Base-by-base conservation (phyloP, 2,113 vertebrate genomes). In the Macrotus californicus region DNA sequence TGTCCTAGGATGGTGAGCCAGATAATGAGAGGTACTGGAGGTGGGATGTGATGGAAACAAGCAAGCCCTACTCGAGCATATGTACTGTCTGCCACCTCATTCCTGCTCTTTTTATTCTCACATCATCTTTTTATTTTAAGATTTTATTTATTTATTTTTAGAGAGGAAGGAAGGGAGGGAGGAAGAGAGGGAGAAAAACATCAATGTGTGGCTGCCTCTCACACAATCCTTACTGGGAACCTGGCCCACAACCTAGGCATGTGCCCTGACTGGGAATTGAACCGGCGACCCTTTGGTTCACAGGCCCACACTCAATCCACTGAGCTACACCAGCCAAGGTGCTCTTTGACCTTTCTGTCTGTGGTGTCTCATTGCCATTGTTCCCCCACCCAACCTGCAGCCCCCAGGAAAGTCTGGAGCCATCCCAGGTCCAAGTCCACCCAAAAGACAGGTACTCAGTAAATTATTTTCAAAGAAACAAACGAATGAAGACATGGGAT, bases 381-480 rank as follows among this genome's bases (percentile, higher is more conserved):
- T 54, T 50, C 59, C 16, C 6, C 15, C 24, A 4, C 14, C 10
- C 7, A 34, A 31, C 48, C 81, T 43, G 21, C 59, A 76, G 48
- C 19, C 29, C 26, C 8, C 56, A 67, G 39, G 56, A 67, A 66
- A 18, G 54, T 6, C n/a, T 46, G n/a, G 22, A 16, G 21, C 7
- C 0, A 0, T 22, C 48, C 73, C 41, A 46, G 13, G n/a, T 34
- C 39, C 13, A 2, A 29, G 52, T 29, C 50, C 46, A 31, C n/a
- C 50, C 46, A 22, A 6, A 41, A 43, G 56, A 59, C 26, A 43
- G 29, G 43, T 41, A 52, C 2, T 48, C 56, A 3, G 24, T 43
- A 41, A 12, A 80, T 46, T 7, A 36, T n/a, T 88, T 92, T 59
- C 16, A 41, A 48, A 83, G 39, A 83, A 93, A 84, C 50, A 61